Percentiles rank a stretch among this genome's conserved stretches.
These are phyloP conservation scores for Microcebus lehilahytsara DNA, from an alignment of 2,113 vertebrate species.

Conservation along the genomic window DNA sequence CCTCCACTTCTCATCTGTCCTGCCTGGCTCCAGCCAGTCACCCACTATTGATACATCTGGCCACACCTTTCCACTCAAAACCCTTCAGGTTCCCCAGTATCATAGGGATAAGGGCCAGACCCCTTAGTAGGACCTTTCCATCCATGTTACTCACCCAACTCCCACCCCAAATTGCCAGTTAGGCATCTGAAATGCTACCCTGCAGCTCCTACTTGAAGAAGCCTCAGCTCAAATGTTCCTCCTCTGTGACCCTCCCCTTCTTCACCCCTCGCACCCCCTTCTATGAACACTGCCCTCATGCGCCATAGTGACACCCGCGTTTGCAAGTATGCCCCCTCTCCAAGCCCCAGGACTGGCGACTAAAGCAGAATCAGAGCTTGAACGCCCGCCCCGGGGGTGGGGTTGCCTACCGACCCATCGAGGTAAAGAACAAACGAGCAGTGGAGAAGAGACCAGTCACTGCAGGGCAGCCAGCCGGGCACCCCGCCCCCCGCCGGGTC, in stretches of 20 bases:
- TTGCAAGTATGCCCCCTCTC: neutral
- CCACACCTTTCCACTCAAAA: neutral
- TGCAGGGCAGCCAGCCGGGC: neutral
- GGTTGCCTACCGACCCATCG: too few relatives aligned
- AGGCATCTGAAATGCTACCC: conserved; percentile 4
- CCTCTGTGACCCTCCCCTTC: neutral
- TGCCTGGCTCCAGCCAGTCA: neutral
- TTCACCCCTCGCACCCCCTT: neutral
- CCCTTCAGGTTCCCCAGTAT: neutral
- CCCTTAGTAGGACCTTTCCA: neutral
- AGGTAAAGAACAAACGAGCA: neutral
- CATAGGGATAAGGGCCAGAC: neutral
- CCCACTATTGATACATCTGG: neutral
- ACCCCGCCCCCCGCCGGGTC: neutral
- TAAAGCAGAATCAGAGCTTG: neutral
- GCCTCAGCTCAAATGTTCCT: neutral
- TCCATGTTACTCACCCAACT: neutral
- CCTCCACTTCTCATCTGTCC: neutral
- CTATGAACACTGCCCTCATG: neutral
- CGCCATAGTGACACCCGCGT: accelerated
- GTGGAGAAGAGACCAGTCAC: neutral
- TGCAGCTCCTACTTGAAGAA: conserved; percentile 5
- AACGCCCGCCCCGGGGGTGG: neutral
- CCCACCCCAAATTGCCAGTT: neutral
- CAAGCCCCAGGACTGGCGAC: neutral